phyloP scores from a whole-genome alignment of 2,888 invertebrate genomes.

The Aleiodes testaceus region DNA sequence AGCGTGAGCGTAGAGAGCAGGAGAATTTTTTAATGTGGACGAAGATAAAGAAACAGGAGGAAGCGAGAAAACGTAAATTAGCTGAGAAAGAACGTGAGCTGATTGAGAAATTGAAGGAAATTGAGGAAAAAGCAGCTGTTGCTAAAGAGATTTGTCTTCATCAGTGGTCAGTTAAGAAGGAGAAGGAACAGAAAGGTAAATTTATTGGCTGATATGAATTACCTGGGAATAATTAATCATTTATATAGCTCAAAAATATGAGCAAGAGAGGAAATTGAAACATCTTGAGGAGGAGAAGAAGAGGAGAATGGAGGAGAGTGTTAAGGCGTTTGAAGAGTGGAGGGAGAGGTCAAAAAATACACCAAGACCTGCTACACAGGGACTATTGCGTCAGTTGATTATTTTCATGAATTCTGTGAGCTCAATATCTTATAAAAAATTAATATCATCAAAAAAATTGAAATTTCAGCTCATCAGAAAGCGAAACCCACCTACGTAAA shows the following conservation, averaged over 20 bases:
- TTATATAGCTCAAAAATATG: slow-evolving; percentile 65
- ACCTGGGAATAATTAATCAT: neutral
- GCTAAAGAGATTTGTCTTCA: slow-evolving; percentile 67
- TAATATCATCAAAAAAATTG: neutral
- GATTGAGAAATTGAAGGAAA: slow-evolving; percentile 68
- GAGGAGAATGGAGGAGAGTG: slow-evolving; percentile 75
- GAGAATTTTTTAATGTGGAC: slow-evolving; percentile 72
- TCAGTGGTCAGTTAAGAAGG: slow-evolving; percentile 77
- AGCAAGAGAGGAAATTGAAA: slow-evolving; percentile 74
- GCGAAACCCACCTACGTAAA: slow-evolving; percentile 80
- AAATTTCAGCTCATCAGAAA: slow-evolving; percentile 77
- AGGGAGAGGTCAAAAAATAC: slow-evolving; percentile 77
- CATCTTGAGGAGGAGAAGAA: slow-evolving; percentile 74
- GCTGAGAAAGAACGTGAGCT: slow-evolving; percentile 74
- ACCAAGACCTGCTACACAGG: slow-evolving; percentile 78
- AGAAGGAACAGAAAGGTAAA: slow-evolving; percentile 66
- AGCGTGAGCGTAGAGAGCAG: slow-evolving; percentile 68
- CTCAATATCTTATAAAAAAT: too few relatives aligned
- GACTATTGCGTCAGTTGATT: slow-evolving; percentile 76
- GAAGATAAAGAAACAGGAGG: slow-evolving; percentile 70
- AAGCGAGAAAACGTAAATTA: slow-evolving; percentile 70
- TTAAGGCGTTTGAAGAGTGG: slow-evolving; percentile 79
- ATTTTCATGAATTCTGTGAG: slow-evolving; percentile 55
- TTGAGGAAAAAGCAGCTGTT: slow-evolving; percentile 60
- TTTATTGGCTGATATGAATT: neutral